These are phyloP conservation scores for Hipparchia sbordonii DNA, from an alignment of 2,888 invertebrate genomes.

Conservation along the genomic window DNA sequence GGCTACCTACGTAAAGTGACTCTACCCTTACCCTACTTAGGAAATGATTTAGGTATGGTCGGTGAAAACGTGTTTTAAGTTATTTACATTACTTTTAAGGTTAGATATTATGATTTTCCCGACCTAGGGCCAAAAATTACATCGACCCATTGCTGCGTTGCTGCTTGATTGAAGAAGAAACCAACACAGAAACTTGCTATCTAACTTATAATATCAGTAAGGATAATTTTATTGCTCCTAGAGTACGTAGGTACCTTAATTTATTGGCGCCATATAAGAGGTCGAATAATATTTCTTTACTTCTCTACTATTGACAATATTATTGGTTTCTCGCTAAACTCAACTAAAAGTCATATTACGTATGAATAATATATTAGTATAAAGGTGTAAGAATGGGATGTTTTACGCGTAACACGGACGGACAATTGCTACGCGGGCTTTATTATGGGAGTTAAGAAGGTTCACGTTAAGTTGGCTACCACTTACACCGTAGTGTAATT, in stretches of 20 bases:
- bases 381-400: constrained; percentile 64
- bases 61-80: too few relatives aligned
- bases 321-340: constrained; percentile 25
- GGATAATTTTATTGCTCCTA: not conserved
- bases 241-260: not conserved
- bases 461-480: constrained; percentile 60
- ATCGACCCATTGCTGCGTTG: too few relatives aligned
- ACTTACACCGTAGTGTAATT: constrained; percentile 53
- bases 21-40: too few relatives aligned
- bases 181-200: too few relatives aligned
- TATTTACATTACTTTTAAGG: too few relatives aligned
- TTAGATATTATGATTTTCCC: too few relatives aligned
- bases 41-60: too few relatives aligned
- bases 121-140: too few relatives aligned
- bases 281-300: constrained; percentile 23
- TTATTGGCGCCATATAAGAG: not conserved
- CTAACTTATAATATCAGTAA: too few relatives aligned
- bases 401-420: constrained; percentile 82
- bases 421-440: constrained; percentile 76
- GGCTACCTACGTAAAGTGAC: too few relatives aligned
- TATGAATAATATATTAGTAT: constrained; percentile 66
- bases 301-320: constrained; percentile 17
- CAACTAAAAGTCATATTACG: constrained; percentile 57
- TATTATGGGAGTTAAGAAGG: constrained; percentile 79
- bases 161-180: too few relatives aligned